Conservation (phyloP, 2,888 invertebrate species). For the Therioaphis trifolii region DNA sequence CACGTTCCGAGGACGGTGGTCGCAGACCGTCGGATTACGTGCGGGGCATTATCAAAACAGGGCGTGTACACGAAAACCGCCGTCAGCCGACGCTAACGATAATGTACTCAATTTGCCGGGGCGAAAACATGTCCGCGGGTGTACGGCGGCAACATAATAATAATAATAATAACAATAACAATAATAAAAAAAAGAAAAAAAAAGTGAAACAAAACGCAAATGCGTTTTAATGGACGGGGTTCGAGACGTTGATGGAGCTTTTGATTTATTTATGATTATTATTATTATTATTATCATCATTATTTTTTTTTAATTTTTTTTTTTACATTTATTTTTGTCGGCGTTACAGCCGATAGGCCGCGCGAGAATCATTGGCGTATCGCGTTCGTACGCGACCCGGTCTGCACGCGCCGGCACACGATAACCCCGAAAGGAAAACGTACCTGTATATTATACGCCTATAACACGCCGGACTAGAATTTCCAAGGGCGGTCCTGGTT, state of each 20-base stretch:
- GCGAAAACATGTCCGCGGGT: constrained; percentile 27
- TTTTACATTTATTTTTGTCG: not conserved
- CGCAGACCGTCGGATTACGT: constrained; percentile 6
- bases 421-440: too few species aligned
- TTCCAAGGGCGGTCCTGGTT: too few species aligned
- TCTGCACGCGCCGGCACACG: not conserved
- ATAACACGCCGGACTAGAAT: too few species aligned
- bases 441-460: too few species aligned
- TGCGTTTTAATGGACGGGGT: constrained; percentile 39
- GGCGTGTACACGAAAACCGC: constrained; percentile 48
- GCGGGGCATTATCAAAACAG: constrained; percentile 31
- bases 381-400: not conserved
- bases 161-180: too few species aligned
- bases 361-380: constrained; percentile 8
- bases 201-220: constrained; percentile 13
- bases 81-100: constrained; percentile 51
- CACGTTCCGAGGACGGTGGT: constrained; percentile 16
- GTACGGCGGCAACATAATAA: too few species aligned
- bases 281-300: too few species aligned
- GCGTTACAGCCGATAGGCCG: too few species aligned
- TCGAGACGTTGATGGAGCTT: constrained; percentile 44
- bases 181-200: not conserved
- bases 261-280: constrained; percentile 28
- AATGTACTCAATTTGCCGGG: constrained; percentile 52
- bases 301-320: constrained; percentile 14